These are phyloP conservation scores for Steinernema scapterisci DNA, from an alignment of 2,888 invertebrate species.

Conservation along the genomic window DNA sequence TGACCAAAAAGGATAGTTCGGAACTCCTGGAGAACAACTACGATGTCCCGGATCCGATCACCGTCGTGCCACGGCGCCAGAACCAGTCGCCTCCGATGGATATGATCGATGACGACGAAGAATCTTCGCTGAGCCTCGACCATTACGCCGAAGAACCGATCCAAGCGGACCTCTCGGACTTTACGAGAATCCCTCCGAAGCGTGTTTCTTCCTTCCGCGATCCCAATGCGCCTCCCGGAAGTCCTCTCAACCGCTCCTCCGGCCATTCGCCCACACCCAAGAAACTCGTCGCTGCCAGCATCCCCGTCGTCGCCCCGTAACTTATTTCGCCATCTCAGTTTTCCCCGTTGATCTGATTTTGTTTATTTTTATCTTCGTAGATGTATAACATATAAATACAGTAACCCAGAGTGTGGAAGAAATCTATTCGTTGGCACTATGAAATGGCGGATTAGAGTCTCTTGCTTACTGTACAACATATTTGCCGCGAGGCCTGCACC, in stretches of 20 bases:
- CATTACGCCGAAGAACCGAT: conserved; percentile 41
- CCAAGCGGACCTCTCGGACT: background rate
- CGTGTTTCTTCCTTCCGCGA: background rate
- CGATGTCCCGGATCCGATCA: conserved; percentile 23
- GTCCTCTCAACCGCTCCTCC: background rate
- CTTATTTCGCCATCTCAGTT: conserved; percentile 1
- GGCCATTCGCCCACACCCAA: background rate
- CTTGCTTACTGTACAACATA: conserved; percentile 15
- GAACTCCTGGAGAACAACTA: background rate
- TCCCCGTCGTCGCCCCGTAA: background rate
- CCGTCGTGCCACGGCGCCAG: conserved; percentile 5
- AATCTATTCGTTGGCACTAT: background rate
- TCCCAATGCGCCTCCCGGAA: background rate
- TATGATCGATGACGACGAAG: conserved; percentile 45
- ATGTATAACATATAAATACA: background rate
- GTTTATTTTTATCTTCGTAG: background rate
- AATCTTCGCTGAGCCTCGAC: conserved; percentile 48
- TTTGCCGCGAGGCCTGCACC: background rate
- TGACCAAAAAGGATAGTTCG: background rate
- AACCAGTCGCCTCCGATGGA: conserved; percentile 37
- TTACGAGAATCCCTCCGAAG: background rate
- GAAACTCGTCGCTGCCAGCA: conserved; percentile 12
- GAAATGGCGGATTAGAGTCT: too few species aligned
- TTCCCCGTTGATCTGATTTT: background rate
- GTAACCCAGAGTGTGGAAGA: background rate